Conservation (phyloP, 2,113 vertebrate species). For the Zosterops lateralis region DNA sequence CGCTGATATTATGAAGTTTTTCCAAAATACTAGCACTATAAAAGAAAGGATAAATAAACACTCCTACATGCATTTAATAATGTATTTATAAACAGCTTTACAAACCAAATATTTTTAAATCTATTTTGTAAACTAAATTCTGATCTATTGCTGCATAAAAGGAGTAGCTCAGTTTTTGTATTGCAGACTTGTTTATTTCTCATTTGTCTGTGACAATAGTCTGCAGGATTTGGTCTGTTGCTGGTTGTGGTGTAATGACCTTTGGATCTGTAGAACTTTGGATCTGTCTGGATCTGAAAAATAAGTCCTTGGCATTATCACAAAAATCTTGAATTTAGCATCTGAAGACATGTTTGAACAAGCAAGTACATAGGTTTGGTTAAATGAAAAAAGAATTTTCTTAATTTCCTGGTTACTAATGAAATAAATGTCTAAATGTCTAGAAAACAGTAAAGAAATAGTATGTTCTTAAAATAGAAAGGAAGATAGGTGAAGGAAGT, state of each 20-base stretch:
- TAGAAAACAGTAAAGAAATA: background rate
- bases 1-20: background rate
- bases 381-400: background rate
- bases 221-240: background rate
- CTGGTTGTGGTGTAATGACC: background rate
- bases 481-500: background rate
- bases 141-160: background rate
- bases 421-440: background rate
- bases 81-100: background rate
- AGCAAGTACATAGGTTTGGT: background rate
- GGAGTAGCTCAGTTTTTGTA: background rate
- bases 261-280: background rate
- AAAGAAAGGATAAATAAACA: background rate
- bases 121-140: background rate
- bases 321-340: background rate
- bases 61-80: background rate
- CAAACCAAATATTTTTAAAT: background rate
- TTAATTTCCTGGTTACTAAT: background rate
- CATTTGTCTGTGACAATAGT: background rate
- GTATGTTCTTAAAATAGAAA: background rate
- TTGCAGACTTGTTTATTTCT: background rate
- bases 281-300: background rate
- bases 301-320: background rate
- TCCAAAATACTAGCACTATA: background rate
- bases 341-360: background rate